Base-by-base conservation (phyloP, 2,113 vertebrate species). In the Brienomyrus longianalis region DNA sequence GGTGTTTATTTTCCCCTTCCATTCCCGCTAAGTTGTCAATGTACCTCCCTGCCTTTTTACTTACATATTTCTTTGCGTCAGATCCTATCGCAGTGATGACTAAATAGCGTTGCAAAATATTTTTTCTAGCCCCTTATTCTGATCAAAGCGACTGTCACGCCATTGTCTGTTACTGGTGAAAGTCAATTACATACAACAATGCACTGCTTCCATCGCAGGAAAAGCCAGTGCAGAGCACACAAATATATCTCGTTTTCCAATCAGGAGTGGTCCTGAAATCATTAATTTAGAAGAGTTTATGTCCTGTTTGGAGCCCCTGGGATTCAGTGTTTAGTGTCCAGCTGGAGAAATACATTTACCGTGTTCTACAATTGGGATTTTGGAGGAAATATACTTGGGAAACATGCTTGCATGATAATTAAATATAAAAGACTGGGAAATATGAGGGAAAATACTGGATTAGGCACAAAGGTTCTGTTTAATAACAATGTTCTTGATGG, bases 201-300 rank as follows among this genome's bases (percentile, higher is more conserved):
- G 39, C 17, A 11, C 43, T n/a, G 10, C 50, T 86, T 43, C 85
- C 51, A 1, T 27, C 3, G 6, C 10, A 88, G n/a, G 15, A 23
- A 21, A 83, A n/a, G 50, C 47, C 74, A 51, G 48, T 10, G 31
- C 23, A 10, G 39, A 70, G 56, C 21, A 50, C 70, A 47, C 19
- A 27, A n/a, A 89, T 43, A 43, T 43, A 83, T 89, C 77, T 83
- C 56, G 2, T 54, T 89, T 10, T 52, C 17, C 70, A 10, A 70
- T 80, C 47, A 80, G 70, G 45, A 27, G n/a, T 39, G 62, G n/a
- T n/a, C 39, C 47, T 51, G 88, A 77, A 31, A 89, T 89, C 50
- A 89, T 89, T 74, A 1, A 51, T 54, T 89, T 89, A 83, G 83
- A 77, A 83, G 88, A 89, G 74, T 50, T 19, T 11, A 13, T 83